Base-by-base conservation (phyloP, 1,140 invertebrate species). In the Cydia amplana region DNA sequence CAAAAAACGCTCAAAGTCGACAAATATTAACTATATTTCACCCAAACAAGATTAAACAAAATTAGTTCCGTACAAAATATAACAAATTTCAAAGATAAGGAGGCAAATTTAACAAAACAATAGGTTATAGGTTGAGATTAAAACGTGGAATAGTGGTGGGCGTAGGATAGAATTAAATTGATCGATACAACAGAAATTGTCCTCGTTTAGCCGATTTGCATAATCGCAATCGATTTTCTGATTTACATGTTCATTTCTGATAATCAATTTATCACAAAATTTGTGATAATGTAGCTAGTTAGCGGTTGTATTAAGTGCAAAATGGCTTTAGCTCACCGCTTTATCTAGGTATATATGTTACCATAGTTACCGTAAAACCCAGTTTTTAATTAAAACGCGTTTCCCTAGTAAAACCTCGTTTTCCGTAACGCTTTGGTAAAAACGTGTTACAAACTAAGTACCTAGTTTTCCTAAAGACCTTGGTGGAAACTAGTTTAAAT, bases 161-260 rank as follows among this genome's bases (percentile, higher is more conserved):
- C 55, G 20, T 9, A 23, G 0, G 6, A 23, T 10, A 23, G 2
- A 60, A 60, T 60, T 23, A 60, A 23, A 60, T 60, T 12, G 12
- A 60, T 23, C 55, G 55, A 60, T 60, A 60, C 23, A 23, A 60
- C 9, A 23, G 7, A 60, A n/a, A n/a, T n/a, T 23, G 20, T 60
- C 20, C 55, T 60, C 55, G 20, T 60, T 60, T 60, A 60, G 55
- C 18, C n/a, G 20, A 23, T 60, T 60, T 60, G 55, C 55, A 60
- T 60, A 60, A 60, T 23, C 20, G 20, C 55, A 20, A 60, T 60
- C 9, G 18, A 60, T 60, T 23, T n/a, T 60, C n/a, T 9, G 18
- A 60, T 60, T 60, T 60, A 18, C 18, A 60, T 60, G 18, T 60
- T 60, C 2, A 60, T 9, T 60, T 60, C 55, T 60, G 51, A 55